Conservation (phyloP, 1,140 invertebrate genomes). For the Lysiphlebus fabarum region DNA sequence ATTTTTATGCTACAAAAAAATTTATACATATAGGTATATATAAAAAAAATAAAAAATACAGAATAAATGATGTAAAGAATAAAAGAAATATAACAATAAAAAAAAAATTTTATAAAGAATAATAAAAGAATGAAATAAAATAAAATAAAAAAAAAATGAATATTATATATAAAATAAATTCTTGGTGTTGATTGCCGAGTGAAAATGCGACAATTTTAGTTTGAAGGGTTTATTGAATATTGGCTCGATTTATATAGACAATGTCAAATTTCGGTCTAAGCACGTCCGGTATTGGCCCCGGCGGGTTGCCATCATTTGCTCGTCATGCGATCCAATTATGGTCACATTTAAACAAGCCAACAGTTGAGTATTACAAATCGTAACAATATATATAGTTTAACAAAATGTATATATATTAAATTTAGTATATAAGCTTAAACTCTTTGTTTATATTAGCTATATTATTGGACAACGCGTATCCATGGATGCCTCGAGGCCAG, state of each 20-base stretch:
- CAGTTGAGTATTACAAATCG: conserved; percentile 32
- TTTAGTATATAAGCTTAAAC: conserved; percentile 12
- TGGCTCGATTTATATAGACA: conserved; percentile 44
- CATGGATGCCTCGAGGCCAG: conserved; percentile 41
- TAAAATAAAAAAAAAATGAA: too few relatives aligned
- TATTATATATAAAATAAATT: too few relatives aligned
- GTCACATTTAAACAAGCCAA: conserved; percentile 41
- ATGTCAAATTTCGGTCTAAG: conserved; percentile 50
- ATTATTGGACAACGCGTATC: conserved; percentile 53
- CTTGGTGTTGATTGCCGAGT: neutral
- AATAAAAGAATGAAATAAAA: too few relatives aligned
- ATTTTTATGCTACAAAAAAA: too few relatives aligned
- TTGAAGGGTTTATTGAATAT: conserved; percentile 22
- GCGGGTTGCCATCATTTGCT: conserved; percentile 39
- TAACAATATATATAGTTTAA: too few relatives aligned
- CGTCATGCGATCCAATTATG: conserved; percentile 52
- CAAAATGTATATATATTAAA: neutral
- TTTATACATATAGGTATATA: too few relatives aligned
- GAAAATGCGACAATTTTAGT: too few relatives aligned
- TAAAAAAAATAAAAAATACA: too few relatives aligned
- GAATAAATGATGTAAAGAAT: too few relatives aligned
- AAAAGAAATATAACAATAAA: too few relatives aligned
- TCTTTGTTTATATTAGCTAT: conserved; percentile 48
- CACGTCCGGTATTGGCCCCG: conserved; percentile 46
- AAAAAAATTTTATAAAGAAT: too few relatives aligned